phyloP scores from a whole-genome alignment of 2,113 vertebrate species.

The Amblyopsis rosae region DNA sequence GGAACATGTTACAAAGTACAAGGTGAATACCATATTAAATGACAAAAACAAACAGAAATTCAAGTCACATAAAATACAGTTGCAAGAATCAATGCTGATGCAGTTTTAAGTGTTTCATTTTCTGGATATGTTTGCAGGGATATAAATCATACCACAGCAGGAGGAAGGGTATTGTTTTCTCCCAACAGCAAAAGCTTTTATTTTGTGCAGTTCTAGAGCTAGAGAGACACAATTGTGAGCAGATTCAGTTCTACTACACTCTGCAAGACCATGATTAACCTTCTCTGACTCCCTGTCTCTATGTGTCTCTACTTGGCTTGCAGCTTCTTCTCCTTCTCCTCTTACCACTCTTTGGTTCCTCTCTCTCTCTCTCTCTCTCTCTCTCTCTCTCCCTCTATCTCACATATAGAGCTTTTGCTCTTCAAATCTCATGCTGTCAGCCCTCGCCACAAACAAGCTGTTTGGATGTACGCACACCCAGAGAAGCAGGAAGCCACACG shows the following conservation, averaged over 20 bases:
- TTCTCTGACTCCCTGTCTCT: conserved; percentile 23
- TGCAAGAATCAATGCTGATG: conserved; percentile 4
- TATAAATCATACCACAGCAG: conserved; percentile 2
- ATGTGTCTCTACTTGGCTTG: neutral
- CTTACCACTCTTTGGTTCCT: neutral
- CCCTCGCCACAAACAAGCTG: conserved; percentile 61
- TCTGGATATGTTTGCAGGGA: conserved; percentile 16
- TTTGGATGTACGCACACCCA: conserved; percentile 45
- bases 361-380: conserved; percentile 12
- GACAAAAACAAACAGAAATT: no score
- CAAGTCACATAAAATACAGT: neutral
- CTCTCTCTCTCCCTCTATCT: conserved; percentile 16
- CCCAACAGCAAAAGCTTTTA: conserved; percentile 22
- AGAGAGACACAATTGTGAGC: conserved; percentile 43
- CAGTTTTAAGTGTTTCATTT: conserved; percentile 16
- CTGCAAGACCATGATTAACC: conserved; percentile 40
- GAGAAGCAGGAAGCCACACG: conserved; percentile 45
- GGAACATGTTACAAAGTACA: no score
- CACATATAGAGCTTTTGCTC: conserved; percentile 24
- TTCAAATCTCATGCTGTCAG: conserved; percentile 54
- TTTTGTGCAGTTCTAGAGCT: conserved; percentile 36
- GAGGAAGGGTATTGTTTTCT: conserved; percentile 30
- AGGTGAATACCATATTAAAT: no score
- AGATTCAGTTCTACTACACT: conserved; percentile 10
- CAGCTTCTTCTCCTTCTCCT: conserved; percentile 2